Conservation (phyloP, 2,888 invertebrate genomes). For the Coelogynopora nodosa region DNA sequence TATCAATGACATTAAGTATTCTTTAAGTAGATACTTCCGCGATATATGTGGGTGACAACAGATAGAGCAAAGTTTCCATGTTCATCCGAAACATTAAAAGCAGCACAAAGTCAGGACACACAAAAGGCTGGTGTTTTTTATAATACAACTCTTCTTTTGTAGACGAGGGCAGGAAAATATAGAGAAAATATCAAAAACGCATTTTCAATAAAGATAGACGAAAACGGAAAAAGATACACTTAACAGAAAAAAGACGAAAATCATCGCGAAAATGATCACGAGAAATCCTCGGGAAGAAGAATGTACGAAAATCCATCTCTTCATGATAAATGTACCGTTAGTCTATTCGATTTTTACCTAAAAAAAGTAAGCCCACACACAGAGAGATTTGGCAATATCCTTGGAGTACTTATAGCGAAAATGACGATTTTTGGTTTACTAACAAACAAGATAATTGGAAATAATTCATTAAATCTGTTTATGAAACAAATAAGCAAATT, state of each 20-base stretch:
- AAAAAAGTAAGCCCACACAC: not conserved
- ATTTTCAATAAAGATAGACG: not conserved
- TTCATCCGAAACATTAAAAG: not conserved
- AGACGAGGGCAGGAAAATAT: not conserved
- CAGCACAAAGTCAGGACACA: not conserved
- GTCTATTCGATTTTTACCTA: too few species aligned
- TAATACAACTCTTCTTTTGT: not conserved
- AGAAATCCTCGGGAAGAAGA: not conserved
- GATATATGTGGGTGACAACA: not conserved
- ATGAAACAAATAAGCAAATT: not conserved
- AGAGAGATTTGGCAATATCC: too few species aligned
- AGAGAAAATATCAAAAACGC: not conserved
- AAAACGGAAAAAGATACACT: not conserved
- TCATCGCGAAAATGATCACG: not conserved
- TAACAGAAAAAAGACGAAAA: not conserved
- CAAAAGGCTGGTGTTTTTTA: not conserved
- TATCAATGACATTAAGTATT: not conserved
- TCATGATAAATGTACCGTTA: too few species aligned
- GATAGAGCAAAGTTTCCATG: not conserved
- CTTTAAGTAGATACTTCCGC: not conserved
- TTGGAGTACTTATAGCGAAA: too few species aligned
- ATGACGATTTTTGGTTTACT: not conserved
- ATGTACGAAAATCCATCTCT: not conserved
- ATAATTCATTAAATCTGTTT: not conserved
- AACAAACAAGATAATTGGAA: not conserved